Base-by-base conservation (phyloP, 2,113 vertebrate species). In the Calcarius ornatus region DNA sequence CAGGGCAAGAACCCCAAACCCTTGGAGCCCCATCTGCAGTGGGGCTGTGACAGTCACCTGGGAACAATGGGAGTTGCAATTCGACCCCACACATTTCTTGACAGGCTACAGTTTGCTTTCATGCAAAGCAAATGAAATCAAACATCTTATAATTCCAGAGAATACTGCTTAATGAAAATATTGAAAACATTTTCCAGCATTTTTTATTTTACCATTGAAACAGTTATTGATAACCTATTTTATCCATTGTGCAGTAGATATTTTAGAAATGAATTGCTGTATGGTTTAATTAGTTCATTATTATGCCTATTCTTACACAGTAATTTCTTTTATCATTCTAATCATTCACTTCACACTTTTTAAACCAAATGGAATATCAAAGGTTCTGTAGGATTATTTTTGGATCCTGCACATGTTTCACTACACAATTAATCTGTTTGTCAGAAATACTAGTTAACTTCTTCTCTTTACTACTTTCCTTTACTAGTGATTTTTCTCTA, bases 241-340 rank as follows among this genome's bases (percentile, higher is more conserved):
- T 94, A 96, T 95, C 90, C 96, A 97, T 96, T 97, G 95, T 96
- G 96, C 92, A 94, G 95, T 2, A 92, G 94, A 96, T 94, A 93
- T 96, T 96, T 97, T 92, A 95, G 96, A 97, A 96, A 96, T 91
- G 96, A 90, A 95, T 94, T 95, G 96, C 96, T 95, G 94, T 91
- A 91, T 94, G 84, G 84, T 96, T 97, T 97, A 96, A 97, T 97
- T 95, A 96, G 94, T 96, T 97, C 95, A 97, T 92, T 94, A 97
- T 91, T 93, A 96, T 95, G 94, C 95, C 96, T 97, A 92, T 96
- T 96, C 97, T 96, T 94, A 95, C 93, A 95, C 5, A 37, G 95
- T 91, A 95, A 88, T 84, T 92, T 97, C 95, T 97, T 97, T 96
- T 97, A 94, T 97, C 95, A 95, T 95, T 97, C 95, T 94, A 96